phyloP scores from a whole-genome alignment of 2,113 vertebrate species.

The Sylvilagus bachmani region DNA sequence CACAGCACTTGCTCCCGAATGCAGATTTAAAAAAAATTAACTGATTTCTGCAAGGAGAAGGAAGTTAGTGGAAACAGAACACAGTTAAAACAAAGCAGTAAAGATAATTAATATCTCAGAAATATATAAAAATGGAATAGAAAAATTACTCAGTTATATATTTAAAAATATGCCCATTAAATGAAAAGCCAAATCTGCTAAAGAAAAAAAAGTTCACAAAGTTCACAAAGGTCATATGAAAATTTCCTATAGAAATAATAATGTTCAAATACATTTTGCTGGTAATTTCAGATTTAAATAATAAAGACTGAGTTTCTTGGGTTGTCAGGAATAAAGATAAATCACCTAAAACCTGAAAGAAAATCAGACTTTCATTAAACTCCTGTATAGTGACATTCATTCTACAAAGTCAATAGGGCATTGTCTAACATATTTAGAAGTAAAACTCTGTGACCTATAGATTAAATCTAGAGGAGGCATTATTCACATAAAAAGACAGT shows the following conservation, averaged over 20 bases:
- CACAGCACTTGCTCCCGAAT: neutral
- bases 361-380: neutral
- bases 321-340: neutral
- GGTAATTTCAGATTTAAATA: slow-evolving; percentile 2
- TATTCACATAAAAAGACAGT: neutral
- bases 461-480: neutral
- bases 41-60: neutral
- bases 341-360: slow-evolving; percentile 31
- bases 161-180: neutral
- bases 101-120: slow-evolving; percentile 22
- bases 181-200: neutral
- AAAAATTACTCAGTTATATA: slow-evolving; percentile 18
- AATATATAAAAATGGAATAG: neutral
- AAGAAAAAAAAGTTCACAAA: slow-evolving; percentile 55
- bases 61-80: neutral
- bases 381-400: neutral
- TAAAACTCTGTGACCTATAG: neutral
- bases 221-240: neutral
- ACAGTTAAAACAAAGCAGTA: slow-evolving; percentile 8
- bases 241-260: neutral
- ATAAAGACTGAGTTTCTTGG: neutral
- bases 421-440: neutral
- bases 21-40: slow-evolving; percentile 37
- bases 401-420: neutral
- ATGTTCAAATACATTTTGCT: neutral